Evolutionary conservation across 2,113 vertebrate genomes (phyloP).

Genomic region (Sminthopsis crassicaudata): DNA sequence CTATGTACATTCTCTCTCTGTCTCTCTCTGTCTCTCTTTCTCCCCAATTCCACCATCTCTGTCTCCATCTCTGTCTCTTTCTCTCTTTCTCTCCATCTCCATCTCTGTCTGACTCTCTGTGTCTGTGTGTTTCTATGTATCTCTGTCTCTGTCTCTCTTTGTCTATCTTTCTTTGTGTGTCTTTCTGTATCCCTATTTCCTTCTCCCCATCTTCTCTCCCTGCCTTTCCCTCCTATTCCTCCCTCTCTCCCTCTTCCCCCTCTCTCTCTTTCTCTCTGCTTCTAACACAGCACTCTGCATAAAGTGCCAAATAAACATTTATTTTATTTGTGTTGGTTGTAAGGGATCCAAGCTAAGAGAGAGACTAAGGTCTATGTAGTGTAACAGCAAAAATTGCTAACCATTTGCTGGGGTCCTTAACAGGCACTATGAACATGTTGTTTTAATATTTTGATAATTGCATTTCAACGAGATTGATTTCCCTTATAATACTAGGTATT

Average conservation of each 20-base stretch:
- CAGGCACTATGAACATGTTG: background rate
- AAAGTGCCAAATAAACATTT: background rate
- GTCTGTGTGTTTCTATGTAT: fast-evolving
- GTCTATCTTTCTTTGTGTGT: no score
- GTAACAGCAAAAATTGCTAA: background rate
- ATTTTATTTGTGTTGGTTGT: background rate
- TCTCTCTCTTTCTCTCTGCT: background rate
- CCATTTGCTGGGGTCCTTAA: background rate
- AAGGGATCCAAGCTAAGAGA: background rate
- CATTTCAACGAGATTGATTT: background rate
- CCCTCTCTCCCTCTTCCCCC: no score
- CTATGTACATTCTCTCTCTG: no score
- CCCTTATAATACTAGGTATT: background rate
- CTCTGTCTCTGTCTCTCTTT: no score
- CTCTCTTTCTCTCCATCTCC: background rate
- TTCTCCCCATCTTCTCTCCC: no score
- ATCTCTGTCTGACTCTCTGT: background rate
- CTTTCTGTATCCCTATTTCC: no score
- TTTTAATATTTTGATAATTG: background rate
- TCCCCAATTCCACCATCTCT: no score
- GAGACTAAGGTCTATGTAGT: background rate
- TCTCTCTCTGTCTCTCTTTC: background rate
- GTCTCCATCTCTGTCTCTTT: background rate
- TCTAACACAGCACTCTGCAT: background rate
- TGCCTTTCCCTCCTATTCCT: no score